Percentiles rank a stretch among this genome's conserved stretches.
These are phyloP conservation scores for Drosophila ohnishii DNA, from an alignment of 1,140 invertebrate genomes.

Conservation along the genomic window DNA sequence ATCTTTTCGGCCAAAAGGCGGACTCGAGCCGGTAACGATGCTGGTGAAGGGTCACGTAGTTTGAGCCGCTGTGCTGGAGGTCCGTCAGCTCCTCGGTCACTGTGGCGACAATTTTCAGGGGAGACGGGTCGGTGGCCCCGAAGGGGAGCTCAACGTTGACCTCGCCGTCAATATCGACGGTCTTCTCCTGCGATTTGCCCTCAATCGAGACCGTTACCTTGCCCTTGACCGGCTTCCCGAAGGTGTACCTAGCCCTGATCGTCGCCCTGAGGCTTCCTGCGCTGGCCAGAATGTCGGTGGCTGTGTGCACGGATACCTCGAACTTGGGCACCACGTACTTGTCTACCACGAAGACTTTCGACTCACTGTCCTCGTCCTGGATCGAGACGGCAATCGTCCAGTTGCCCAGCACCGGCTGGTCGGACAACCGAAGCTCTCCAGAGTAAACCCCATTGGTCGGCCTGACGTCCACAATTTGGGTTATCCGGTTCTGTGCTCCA, in stretches of 20 bases:
- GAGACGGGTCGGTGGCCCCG: conserved; percentile 67
- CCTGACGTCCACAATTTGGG: conserved; percentile 89
- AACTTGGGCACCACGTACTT: conserved; percentile 97
- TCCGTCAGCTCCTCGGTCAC: conserved; percentile 91
- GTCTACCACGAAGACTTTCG: conserved; percentile 84
- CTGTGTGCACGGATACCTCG: conserved; percentile 92
- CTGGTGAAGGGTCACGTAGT: conserved; percentile 89
- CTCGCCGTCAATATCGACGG: conserved; percentile 88
- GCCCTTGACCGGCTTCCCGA: conserved; percentile 91
- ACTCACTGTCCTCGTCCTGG: conserved; percentile 23
- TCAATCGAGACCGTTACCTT: conserved; percentile 87
- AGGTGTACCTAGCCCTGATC: conserved; percentile 88
- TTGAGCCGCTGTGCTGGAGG: conserved; percentile 89
- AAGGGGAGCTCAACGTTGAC: conserved; percentile 87
- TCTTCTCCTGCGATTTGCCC: conserved; percentile 85
- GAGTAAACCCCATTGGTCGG: conserved; percentile 90
- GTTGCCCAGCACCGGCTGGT: conserved; percentile 93
- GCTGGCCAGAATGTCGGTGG: conserved; percentile 91
- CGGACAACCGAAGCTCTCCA: conserved; percentile 90
- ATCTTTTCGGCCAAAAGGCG: conserved; percentile 88
- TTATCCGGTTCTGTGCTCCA: conserved; percentile 82
- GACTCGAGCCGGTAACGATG: conserved; percentile 93
- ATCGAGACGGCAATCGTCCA: conserved; percentile 91
- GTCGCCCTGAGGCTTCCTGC: conserved; percentile 90
- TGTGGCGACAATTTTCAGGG: conserved; percentile 88